Base-by-base conservation (phyloP, 2,888 invertebrate genomes). In the Rhagium mordax region DNA sequence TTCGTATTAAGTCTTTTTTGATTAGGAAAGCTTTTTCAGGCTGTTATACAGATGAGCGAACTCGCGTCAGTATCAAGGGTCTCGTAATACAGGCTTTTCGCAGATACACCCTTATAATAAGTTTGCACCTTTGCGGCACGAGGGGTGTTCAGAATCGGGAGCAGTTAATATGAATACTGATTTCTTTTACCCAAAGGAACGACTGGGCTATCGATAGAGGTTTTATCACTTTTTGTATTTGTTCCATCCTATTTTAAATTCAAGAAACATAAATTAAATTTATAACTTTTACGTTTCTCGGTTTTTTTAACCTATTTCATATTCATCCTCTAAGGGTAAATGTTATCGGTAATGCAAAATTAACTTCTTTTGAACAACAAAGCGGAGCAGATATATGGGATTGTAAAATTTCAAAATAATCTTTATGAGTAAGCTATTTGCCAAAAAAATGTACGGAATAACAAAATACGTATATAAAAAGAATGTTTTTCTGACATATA, bases 31-130 rank as follows among this genome's bases (percentile, higher is more conserved):
- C 82, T 84, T 78, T 82, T 84, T 80, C 78, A 81, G 84, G 83
- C 81, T 83, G 84, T 86, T 85, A 84, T 82, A 85, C 85, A 84
- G 84, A 84, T 83, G 86, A 86, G 81, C 84, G 85, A 85, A 79
- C 83, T 82, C 84, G 83, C 85, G 84, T 83, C 83, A 84, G 85
- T 83, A 84, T 85, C 85, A 83, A 83, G 85, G 85, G 84, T 82
- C 83, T 85, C 84, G 83, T 85, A 85, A 85, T 84, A 83, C 83
- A 82, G 85, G 84, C 85, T 85, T 84, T 84, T 84, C 84, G 76
- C 83, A 82, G 83, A 86, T 85, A 85, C 85, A 85, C 85, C 85
- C 86, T 86, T 84, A 85, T 86, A 86, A 86, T 87, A 86, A 87
- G 85, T 86, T 86, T 86, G 85, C 86, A 86, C 85, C 86, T 85